Evolutionary conservation across 2,888 invertebrate species (phyloP).

Genomic region (Bibio marci): DNA sequence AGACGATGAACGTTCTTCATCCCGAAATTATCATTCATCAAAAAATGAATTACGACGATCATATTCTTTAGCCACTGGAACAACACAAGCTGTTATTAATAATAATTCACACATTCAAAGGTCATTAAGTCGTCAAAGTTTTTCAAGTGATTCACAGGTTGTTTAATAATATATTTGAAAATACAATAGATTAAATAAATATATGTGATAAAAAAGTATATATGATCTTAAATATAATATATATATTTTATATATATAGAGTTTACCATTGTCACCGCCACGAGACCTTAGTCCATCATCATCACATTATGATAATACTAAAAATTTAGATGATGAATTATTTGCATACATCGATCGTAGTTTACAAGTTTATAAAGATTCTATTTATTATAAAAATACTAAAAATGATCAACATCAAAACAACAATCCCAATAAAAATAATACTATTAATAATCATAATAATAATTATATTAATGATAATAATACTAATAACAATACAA

Average conservation of each 20-base stretch:
- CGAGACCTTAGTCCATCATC: slow-evolving; percentile 32
- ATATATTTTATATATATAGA: slow-evolving; percentile 22
- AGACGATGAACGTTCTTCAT: slow-evolving; percentile 1
- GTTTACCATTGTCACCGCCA: slow-evolving; percentile 34
- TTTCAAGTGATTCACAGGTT: slow-evolving; percentile 50
- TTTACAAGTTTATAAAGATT: slow-evolving; percentile 16
- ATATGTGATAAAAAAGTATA: no score
- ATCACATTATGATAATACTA: slow-evolving; percentile 6
- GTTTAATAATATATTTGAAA: slow-evolving; percentile 6
- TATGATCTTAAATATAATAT: no score
- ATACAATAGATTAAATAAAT: no score
- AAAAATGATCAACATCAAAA: not conserved
- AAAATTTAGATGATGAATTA: slow-evolving; percentile 13
- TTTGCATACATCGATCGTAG: slow-evolving; percentile 14
- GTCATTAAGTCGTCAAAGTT: slow-evolving; percentile 46
- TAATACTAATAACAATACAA: not conserved
- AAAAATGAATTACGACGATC: slow-evolving; percentile 21
- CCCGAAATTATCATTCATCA: slow-evolving; percentile 8
- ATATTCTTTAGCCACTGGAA: slow-evolving; percentile 20
- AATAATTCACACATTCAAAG: slow-evolving; percentile 26
- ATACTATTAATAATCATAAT: not conserved
- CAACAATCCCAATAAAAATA: not conserved
- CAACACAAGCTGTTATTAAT: slow-evolving; percentile 14
- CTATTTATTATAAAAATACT: slow-evolving; percentile 24
- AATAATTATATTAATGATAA: not conserved